Evolutionary conservation across 2,888 invertebrate genomes (phyloP).

Genomic region (Drosophila basisetae): DNA sequence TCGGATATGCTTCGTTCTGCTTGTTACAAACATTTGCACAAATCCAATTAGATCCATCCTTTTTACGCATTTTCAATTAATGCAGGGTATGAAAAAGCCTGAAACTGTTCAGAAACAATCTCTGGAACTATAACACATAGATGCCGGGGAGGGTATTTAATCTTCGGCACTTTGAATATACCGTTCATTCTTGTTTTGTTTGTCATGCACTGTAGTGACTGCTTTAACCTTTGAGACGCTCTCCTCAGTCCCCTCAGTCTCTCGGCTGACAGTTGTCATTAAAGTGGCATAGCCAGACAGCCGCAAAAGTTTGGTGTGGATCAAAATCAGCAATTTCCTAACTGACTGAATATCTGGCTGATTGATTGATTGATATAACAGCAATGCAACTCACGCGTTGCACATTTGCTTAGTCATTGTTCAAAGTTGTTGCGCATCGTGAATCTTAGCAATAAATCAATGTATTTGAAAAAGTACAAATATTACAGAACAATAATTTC

Average conservation of each 20-base stretch:
- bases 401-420: constrained; percentile 2
- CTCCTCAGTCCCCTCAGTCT: not conserved
- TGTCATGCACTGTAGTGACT: constrained; percentile 14
- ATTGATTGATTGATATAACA: constrained; percentile 11
- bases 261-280: constrained; percentile 36
- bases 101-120: not conserved
- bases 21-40: not conserved
- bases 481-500: not conserved
- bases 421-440: not conserved
- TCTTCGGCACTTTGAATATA: not conserved
- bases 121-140: not conserved
- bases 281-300: constrained; percentile 45
- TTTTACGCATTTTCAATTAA: not conserved
- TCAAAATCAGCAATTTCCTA: constrained; percentile 9
- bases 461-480: not conserved
- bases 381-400: not conserved
- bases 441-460: not conserved
- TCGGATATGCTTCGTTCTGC: not conserved
- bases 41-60: not conserved
- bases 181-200: constrained; percentile 16
- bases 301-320: constrained; percentile 8
- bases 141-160: not conserved
- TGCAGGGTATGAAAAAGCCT: not conserved
- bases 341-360: constrained; percentile 6
- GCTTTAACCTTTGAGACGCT: constrained; percentile 38